These are phyloP conservation scores for Agonopterix alstromeriana DNA, from an alignment of 2,888 invertebrate genomes.

Conservation along the genomic window DNA sequence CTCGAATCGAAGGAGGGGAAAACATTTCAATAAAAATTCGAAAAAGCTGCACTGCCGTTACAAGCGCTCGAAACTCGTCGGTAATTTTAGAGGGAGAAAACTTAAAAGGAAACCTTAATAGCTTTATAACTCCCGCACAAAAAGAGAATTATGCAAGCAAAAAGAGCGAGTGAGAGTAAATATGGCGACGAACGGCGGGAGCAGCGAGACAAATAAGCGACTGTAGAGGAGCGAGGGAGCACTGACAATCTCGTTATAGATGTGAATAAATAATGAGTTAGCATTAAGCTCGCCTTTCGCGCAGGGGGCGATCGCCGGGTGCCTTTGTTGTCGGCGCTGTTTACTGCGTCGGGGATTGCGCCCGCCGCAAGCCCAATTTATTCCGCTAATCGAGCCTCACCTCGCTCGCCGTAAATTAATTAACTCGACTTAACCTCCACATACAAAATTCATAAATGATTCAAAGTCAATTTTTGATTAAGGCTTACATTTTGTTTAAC, in stretches of 20 bases:
- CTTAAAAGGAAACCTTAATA: conserved; percentile 46
- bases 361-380: conserved; percentile 59
- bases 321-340: conserved; percentile 67
- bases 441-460: conserved; percentile 40
- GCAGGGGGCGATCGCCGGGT: conserved; percentile 28
- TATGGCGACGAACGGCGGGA: conserved; percentile 40
- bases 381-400: conserved; percentile 67
- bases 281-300: conserved; percentile 43
- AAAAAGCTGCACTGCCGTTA: not conserved
- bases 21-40: conserved; percentile 25
- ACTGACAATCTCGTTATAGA: conserved; percentile 72
- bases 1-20: conserved; percentile 23
- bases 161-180: conserved; percentile 51
- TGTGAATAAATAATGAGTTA: conserved; percentile 74
- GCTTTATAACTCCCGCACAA: conserved; percentile 44
- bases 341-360: conserved; percentile 40
- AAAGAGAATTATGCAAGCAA: conserved; percentile 51
- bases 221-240: conserved; percentile 40
- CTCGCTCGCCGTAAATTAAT: conserved; percentile 64
- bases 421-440: conserved; percentile 54
- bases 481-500: too few relatives aligned
- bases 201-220: conserved; percentile 38
- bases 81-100: conserved; percentile 26
- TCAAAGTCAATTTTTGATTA: conserved; percentile 1
- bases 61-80: not conserved